Evolutionary conservation across 2,888 invertebrate genomes (phyloP), one percentile per base, ranked within the genome.

Genomic region (Ochlodes sylvanus): DNA sequence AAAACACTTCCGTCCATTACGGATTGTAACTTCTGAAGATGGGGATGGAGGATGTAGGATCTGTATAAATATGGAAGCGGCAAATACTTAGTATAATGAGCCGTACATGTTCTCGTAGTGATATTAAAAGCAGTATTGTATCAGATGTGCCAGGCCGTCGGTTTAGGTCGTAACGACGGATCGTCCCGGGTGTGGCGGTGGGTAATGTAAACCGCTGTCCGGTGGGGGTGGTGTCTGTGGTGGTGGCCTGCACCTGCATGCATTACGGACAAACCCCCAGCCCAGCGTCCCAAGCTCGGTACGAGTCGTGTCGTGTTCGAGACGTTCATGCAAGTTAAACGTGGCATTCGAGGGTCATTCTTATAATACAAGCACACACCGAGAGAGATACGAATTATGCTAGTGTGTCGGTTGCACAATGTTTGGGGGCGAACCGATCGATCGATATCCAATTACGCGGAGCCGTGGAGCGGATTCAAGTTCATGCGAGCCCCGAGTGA

Each of bases 241-340:
- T 54, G 27, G 52, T 27, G 52, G 12, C 60, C 60, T 54, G 42
- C 42, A 67, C 66, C 60, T 34, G 66, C 66, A 67, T 67, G 66
- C 60, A 67, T 42, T 54, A 60, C 66, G 10, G 60, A 56, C 34
- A 47, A 65, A 58, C 47, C 27, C 47, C 15, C 52, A 34, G 12
- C 47, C 15, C 21, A 41, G 21, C 38, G 54, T 42, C 50, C 32
- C 41, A 54, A 17, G 15, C 32, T 60, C 42, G 66, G 27, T 32
- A 21, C 42, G 66, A 52, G 65, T 38, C 21, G 57, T 27, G 17
- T 19, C 60, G 66, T 47, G 17, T n/a, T 60, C 12, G 60, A 60
- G 55, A 44, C n/a, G n/a, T 58, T 38, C 67, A 67, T 67, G 67
- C 67, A 67, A 47, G 52, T 60, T 58, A 66, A 57, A 32, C 34